phyloP scores from a whole-genome alignment of 2,797 vertebrate species.

The Gephyroberyx darwinii region DNA sequence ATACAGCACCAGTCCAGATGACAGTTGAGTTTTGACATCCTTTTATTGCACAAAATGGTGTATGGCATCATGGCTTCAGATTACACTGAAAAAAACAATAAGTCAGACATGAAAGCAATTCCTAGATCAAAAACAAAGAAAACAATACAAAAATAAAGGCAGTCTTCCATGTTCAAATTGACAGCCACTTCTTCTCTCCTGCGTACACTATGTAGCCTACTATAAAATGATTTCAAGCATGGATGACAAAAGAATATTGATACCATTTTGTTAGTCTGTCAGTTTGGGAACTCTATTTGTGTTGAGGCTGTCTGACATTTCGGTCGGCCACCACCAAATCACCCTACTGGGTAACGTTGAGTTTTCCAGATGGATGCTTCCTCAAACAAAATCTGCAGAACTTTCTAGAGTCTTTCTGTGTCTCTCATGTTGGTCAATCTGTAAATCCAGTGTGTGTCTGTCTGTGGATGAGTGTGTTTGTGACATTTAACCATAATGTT shows the following conservation, averaged over 20 bases:
- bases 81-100: background rate
- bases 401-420: conserved; percentile 57
- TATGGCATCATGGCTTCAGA: background rate
- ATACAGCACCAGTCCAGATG: conserved; percentile 18
- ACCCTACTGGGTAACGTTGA: conserved; percentile 49
- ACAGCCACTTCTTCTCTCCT: background rate
- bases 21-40: conserved; percentile 16
- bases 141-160: background rate
- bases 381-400: conserved; percentile 60
- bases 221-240: background rate
- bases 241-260: conserved; percentile 20
- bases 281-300: conserved; percentile 44
- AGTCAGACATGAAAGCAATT: background rate
- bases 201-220: background rate
- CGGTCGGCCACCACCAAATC: conserved; percentile 37
- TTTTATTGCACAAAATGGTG: conserved; percentile 23
- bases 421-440: conserved; percentile 28
- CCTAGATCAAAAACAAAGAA: background rate
- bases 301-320: conserved; percentile 47
- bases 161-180: background rate
- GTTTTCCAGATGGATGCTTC: conserved; percentile 60
- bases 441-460: conserved; percentile 25
- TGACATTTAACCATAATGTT: conserved; percentile 34
- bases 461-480: conserved; percentile 5
- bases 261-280: conserved; percentile 38